Base-by-base conservation (phyloP, 2,888 invertebrate genomes). In the Phortica okadai region DNA sequence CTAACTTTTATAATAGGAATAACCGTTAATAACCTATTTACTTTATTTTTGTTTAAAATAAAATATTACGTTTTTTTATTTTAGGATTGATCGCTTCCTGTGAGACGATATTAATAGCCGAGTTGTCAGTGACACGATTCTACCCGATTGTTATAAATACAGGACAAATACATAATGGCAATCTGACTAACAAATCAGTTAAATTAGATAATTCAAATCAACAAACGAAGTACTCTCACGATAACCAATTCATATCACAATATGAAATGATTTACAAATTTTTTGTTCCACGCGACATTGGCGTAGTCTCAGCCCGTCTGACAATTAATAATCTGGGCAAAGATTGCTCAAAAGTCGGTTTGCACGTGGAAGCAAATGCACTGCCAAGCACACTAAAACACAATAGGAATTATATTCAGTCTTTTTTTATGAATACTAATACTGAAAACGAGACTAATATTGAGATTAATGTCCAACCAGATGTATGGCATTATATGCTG, bases 71-170 rank as follows among this genome's bases (percentile, higher is more conserved):
- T 16, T 66, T 80, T 82, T 89, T 84, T 78, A 78, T 93, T 93
- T 0, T 92, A 96, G 96, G 96, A 84, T 92, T 96, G 70, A 93
- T 94, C 11, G 93, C 94, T 21, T 92, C 93, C 69, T 95, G 95
- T 86, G 93, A 94, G 80, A 95, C 95, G 4, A 91, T 94, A 76
- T 89, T 95, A 50, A 93, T 94, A 82, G 94, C 94, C 69, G 95
- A 95, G 89, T 91, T 95, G 85, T 93, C 93, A 85, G 92, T 94
- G 11, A 93, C 93, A 85, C 91, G 89, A 80, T 92, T 90, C 77
- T 81, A 86, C 74, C 90, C 91, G 79, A 88, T 86, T 81, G 90
- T 91, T 81, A 81, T 92, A 80, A 89, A 89, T 82, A 88, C 83
- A 81, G 90, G 89, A 69, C 89, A 90, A 87, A 80, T 84, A 70